Evolutionary conservation across 2,888 invertebrate genomes (phyloP).

Genomic region (Agelastica alni): DNA sequence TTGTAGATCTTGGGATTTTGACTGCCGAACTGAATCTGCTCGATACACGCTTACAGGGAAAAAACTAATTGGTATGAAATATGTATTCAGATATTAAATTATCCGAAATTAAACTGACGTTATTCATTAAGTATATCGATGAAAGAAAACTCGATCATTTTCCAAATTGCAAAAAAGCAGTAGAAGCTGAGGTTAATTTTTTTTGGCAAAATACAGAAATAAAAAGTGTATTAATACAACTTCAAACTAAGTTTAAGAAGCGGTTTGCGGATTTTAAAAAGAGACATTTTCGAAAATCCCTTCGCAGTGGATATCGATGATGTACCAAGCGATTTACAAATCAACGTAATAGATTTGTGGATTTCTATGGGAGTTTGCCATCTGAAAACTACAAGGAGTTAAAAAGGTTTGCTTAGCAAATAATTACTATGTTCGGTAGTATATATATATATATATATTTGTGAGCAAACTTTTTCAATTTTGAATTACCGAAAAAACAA

Average conservation of each 20-base stretch:
- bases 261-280: constrained; percentile 3
- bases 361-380: background rate
- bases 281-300: background rate
- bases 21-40: too few species aligned
- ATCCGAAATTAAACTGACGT: too few species aligned
- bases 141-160: too few species aligned
- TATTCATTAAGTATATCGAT: too few species aligned
- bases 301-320: background rate
- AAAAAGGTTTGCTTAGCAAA: background rate
- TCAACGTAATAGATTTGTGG: too few species aligned
- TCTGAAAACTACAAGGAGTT: background rate
- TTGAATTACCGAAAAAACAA: too few species aligned
- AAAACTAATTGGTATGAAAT: too few species aligned
- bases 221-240: constrained; percentile 1
- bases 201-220: background rate
- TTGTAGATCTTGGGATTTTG: too few species aligned
- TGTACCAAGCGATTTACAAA: background rate
- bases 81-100: too few species aligned
- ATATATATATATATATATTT: background rate
- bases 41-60: too few species aligned
- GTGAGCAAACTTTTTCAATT: background rate
- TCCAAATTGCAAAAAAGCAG: background rate
- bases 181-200: constrained; percentile 1
- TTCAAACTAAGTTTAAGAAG: background rate
- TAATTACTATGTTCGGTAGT: background rate